Evolutionary conservation across 2,113 vertebrate species (phyloP), one percentile per base, ranked within the genome.

Genomic region (Actinemys pallida): DNA sequence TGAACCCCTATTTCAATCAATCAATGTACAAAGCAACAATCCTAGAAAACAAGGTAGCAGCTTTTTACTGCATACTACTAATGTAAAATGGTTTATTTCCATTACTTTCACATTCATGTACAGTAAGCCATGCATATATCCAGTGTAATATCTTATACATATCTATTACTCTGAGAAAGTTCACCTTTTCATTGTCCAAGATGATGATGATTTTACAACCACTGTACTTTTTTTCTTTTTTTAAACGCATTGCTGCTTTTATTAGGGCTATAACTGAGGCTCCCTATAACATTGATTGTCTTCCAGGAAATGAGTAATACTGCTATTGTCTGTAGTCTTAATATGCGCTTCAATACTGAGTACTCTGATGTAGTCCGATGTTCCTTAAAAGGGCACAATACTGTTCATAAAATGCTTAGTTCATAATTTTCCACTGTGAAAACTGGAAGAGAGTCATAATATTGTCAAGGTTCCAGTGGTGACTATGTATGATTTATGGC

Each of bases 1-100:
- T 98, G 93, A 98, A 98, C 91, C 98, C 99, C 1, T 98, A 97
- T 93, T 99, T 99, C 96, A 97, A 49, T 78, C 98, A 97, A 65
- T 96, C 35, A 1, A 3, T 97, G 24, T 99, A 99, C 86, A 82
- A 78, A 10, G 98, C 98, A 35, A 92, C 35, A 10, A 98, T 99
- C 91, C 69, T 3, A 45, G 98, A 99, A 96, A 96, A 98, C 25
- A 19, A 98, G 97, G 98, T 98, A 96, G 97, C 87, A 94, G 8
- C 25, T 92, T 85, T 90, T 84, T 24, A 4, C 10, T 76, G n/a
- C 45, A 62, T 45, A 20, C 82, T 93, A 49, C 10, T 39, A 47
- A 52, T 47, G 3, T 47, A 56, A n/a, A 53, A 65, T 12, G 27
- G 13, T 3, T 72, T 90, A 8, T 57, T 81, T 49, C 54, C 2